phyloP scores from a whole-genome alignment of 2,113 vertebrate species.

The Chiloscyllium plagiosum region DNA sequence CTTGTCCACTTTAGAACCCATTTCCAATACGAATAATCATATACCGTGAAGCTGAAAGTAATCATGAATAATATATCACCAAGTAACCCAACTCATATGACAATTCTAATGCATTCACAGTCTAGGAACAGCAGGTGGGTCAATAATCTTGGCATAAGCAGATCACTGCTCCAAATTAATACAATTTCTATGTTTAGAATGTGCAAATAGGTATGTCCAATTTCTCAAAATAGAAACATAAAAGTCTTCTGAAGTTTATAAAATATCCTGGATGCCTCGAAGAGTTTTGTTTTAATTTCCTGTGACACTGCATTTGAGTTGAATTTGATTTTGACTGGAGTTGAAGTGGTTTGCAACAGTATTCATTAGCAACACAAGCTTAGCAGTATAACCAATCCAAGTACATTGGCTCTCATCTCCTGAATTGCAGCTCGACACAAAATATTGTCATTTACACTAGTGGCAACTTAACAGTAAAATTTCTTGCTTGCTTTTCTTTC shows the following conservation, averaged over 20 bases:
- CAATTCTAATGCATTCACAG: not conserved
- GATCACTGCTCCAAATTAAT: not conserved
- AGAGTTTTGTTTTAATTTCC: not conserved
- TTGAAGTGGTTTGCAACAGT: not conserved
- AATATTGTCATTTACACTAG: too few relatives aligned
- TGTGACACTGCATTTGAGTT: not conserved
- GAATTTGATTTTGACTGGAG: not conserved
- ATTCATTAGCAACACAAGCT: too few relatives aligned
- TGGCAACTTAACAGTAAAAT: too few relatives aligned
- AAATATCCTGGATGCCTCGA: not conserved
- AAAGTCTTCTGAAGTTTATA: not conserved
- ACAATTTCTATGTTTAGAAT: not conserved
- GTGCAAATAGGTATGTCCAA: not conserved
- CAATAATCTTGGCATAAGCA: not conserved
- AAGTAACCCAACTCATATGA: not conserved
- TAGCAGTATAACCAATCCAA: too few relatives aligned
- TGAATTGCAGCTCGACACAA: too few relatives aligned
- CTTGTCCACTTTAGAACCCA: too few relatives aligned
- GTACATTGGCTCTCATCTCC: too few relatives aligned
- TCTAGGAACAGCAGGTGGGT: not conserved
- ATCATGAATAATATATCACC: too few relatives aligned
- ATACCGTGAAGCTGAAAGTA: too few relatives aligned
- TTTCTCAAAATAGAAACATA: not conserved
- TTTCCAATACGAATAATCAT: too few relatives aligned
- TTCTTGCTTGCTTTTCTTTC: too few relatives aligned